Evolutionary conservation across 2,888 invertebrate genomes (phyloP), one percentile per base, ranked within the genome.

Genomic region (Dicranocentrus wangi): DNA sequence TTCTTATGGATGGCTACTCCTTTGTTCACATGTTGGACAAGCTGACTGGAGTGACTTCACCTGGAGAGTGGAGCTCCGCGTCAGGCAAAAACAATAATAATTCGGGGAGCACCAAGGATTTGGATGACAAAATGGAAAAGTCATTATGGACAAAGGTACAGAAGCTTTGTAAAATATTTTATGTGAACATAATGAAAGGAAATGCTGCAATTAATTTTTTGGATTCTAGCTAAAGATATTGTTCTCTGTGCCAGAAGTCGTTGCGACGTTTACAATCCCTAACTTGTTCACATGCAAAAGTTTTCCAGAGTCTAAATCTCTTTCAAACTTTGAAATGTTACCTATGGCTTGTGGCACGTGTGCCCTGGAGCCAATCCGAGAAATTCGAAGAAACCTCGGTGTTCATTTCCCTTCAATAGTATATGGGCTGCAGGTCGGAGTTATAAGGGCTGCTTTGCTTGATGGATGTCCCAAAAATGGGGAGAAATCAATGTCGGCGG

Each of bases 401-500:
- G 75, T 83, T 15, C 72, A 81, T 27, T 83, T 83, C 28, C 83
- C 81, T 39, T 19, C 80, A 1, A 81, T 83, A 51, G 27, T 83
- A 3, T 83, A 81, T 51, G 77, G 78, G 7, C 42, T 81, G 0
- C 83, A 83, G 47, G 65, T 55, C 0, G 83, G 83, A 0, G 77
- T 81, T n/a, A 19, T 83, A 1, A 27, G 83, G 25, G 72, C 61
- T 70, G 23, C 75, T 3, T 27, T 83, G n/a, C 21, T 81, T 10
- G 81, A 81, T 25, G 71, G 25, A 25, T 43, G 19, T 17, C 15
- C 28, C 32, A 28, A n/a, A 25, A 39, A n/a, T n/a, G 39, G 13
- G 39, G 39, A 39, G 15, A 47, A 47, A 32, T 32, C 47, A n/a
- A n/a, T n/a, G n/a, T n/a, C 65, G 7, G 63, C 55, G 39, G 61